Evolutionary conservation across 2,113 vertebrate genomes (phyloP).

Genomic region (Lepus americanus): DNA sequence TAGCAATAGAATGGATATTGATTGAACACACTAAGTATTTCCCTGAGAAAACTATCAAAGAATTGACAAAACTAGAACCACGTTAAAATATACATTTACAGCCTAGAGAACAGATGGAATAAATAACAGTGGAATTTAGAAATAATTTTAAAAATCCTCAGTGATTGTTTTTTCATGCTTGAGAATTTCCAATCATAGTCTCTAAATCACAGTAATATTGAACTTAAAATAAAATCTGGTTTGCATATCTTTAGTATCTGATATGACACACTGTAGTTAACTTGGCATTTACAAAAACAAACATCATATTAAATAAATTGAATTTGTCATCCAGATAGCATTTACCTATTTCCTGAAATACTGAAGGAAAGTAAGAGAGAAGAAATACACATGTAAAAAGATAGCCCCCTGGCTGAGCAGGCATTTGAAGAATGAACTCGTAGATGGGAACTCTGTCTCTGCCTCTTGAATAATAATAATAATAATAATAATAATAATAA

Average conservation of each 20-base stretch:
- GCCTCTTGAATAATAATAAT: too few species aligned
- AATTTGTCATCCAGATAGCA: constrained; percentile 68
- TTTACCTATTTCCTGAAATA: constrained; percentile 57
- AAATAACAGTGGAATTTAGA: constrained; percentile 75
- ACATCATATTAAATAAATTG: constrained; percentile 73
- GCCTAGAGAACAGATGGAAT: constrained; percentile 72
- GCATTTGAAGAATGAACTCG: too few species aligned
- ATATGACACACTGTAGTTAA: constrained; percentile 77
- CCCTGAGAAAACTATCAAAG: constrained; percentile 58
- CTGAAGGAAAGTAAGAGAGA: neutral
- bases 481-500: too few species aligned
- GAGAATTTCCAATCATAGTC: constrained; percentile 35
- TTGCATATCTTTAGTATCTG: constrained; percentile 74
- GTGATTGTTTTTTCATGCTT: constrained; percentile 71
- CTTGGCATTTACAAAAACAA: constrained; percentile 79
- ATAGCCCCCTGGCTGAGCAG: neutral
- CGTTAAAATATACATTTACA: constrained; percentile 39
- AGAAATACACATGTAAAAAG: neutral
- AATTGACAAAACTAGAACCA: constrained; percentile 35
- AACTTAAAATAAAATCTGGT: constrained; percentile 79
- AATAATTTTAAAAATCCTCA: constrained; percentile 51
- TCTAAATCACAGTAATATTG: constrained; percentile 77
- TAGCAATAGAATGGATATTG: neutral
- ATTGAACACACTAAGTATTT: neutral
- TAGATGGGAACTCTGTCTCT: too few species aligned